Evolutionary conservation across 1,140 invertebrate species (phyloP).

Genomic region (Armadillidium nasatum): DNA sequence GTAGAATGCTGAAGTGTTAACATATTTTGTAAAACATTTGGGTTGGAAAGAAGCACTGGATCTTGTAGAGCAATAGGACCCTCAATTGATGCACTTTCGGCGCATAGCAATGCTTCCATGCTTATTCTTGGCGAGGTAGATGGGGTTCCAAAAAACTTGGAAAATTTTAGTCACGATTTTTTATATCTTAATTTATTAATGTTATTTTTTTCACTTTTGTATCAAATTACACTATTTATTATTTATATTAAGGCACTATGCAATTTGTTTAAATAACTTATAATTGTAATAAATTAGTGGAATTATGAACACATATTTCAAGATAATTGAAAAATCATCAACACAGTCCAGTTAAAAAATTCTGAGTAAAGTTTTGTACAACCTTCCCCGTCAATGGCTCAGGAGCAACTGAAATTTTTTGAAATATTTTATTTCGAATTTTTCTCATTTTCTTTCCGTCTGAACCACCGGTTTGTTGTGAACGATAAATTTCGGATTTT

Average conservation of each 20-base stretch:
- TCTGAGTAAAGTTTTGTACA: not conserved
- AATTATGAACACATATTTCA: not conserved
- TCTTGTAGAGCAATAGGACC: not conserved
- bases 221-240: no score
- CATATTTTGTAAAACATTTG: not conserved
- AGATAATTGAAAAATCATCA: not conserved
- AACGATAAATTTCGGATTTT: not conserved
- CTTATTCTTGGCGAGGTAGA: not conserved
- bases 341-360: not conserved
- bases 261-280: no score
- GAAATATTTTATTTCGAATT: not conserved
- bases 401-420: not conserved
- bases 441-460: not conserved
- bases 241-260: no score
- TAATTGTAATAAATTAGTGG: no score
- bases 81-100: not conserved
- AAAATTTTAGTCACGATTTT: not conserved
- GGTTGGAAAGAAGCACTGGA: not conserved
- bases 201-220: no score
- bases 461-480: conserved; percentile 2
- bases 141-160: not conserved
- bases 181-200: no score
- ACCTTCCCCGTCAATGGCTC: not conserved
- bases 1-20: not conserved
- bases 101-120: not conserved